These are phyloP conservation scores for Sterna hirundo DNA, from an alignment of 2,113 vertebrate genomes.

Conservation along the genomic window DNA sequence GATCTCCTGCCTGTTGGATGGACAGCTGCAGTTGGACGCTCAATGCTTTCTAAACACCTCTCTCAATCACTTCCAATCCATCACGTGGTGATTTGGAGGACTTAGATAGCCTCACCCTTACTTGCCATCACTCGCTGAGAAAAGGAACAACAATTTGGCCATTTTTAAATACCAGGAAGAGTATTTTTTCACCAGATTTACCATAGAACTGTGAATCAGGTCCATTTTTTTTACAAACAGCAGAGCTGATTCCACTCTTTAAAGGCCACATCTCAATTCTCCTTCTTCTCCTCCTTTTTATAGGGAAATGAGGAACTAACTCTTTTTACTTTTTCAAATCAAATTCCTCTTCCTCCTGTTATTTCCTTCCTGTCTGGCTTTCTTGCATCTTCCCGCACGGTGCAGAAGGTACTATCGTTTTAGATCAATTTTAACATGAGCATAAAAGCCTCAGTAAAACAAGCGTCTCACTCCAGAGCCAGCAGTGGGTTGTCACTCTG, in stretches of 20 bases:
- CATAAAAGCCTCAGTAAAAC: neutral
- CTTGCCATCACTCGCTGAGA: neutral
- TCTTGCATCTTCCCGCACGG: neutral
- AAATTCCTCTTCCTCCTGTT: neutral
- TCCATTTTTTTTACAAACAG: neutral
- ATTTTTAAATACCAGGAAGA: neutral
- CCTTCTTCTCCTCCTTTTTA: neutral
- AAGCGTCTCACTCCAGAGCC: neutral
- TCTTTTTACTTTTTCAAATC: neutral
- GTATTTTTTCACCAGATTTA: neutral
- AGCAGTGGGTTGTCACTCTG: neutral
- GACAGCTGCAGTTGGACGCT: neutral
- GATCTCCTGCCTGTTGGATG: rapidly evolving
- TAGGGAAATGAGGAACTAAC: neutral
- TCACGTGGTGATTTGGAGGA: neutral
- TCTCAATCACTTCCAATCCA: neutral
- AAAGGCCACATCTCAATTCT: neutral
- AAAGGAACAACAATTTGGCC: neutral
- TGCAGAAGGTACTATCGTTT: neutral
- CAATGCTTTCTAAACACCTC: neutral
- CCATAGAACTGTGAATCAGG: neutral
- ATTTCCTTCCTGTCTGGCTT: neutral
- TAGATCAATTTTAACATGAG: neutral
- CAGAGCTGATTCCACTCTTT: neutral
- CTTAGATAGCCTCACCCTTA: neutral